Evolutionary conservation across 2,888 invertebrate species (phyloP).

Genomic region (Caenorhabditis wallacei): DNA sequence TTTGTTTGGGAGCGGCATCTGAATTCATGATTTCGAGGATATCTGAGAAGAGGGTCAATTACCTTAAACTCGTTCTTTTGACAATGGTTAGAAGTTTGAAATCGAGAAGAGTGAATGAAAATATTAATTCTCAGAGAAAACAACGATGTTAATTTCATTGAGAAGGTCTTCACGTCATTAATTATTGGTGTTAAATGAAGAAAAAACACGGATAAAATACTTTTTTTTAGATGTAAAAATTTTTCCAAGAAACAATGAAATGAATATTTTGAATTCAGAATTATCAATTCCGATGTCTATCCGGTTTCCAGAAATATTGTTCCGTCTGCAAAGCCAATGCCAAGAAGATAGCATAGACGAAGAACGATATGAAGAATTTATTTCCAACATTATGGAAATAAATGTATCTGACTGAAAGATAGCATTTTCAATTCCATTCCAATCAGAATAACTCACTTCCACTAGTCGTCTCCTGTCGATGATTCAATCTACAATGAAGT

Average conservation of each 20-base stretch:
- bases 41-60: background rate
- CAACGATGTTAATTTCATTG: background rate
- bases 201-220: no score
- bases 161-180: background rate
- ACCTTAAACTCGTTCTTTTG: constrained; percentile 49
- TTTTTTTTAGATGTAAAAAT: no score
- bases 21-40: background rate
- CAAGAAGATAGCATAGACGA: constrained; percentile 33
- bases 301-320: constrained; percentile 27
- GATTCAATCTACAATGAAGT: constrained; percentile 19
- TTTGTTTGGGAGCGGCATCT: constrained; percentile 71
- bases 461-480: constrained; percentile 5
- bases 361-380: constrained; percentile 39
- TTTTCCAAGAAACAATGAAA: no score
- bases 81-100: constrained; percentile 50
- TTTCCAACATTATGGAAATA: constrained; percentile 34
- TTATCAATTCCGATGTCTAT: constrained; percentile 16
- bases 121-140: background rate
- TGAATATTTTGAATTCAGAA: no score
- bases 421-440: background rate
- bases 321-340: constrained; percentile 5
- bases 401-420: constrained; percentile 32
- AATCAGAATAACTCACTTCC: constrained; percentile 24
- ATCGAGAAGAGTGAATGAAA: constrained; percentile 35
- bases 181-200: no score